phyloP scores from a whole-genome alignment of 2,888 invertebrate species.

The Phengaris arion region DNA sequence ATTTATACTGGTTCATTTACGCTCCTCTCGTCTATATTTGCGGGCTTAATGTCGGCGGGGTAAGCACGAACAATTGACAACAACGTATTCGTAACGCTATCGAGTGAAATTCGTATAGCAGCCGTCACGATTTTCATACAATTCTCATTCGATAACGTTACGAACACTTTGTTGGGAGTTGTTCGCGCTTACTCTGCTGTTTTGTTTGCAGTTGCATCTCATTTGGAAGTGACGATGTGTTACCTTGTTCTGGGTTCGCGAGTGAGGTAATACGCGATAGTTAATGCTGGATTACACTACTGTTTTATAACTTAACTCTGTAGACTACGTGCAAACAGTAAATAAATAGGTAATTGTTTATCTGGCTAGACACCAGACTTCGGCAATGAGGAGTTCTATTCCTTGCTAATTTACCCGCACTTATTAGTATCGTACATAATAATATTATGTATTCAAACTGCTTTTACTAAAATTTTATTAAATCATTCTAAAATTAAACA shows the following conservation, averaged over 20 bases:
- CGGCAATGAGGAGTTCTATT: background rate
- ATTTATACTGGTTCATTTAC: background rate
- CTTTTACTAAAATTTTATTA: no score
- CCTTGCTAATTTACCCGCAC: background rate
- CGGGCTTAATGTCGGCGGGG: background rate
- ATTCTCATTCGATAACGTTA: no score
- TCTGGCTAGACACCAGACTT: background rate
- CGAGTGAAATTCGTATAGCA: no score
- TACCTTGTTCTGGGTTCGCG: conserved; percentile 26
- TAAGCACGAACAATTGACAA: no score
- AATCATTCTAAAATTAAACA: no score
- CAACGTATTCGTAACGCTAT: no score
- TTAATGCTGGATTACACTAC: background rate
- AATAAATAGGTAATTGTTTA: background rate
- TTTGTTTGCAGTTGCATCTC: conserved; percentile 23
- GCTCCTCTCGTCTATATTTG: background rate
- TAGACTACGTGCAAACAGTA: background rate
- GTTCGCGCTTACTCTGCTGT: background rate
- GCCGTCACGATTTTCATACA: no score
- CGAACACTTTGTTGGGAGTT: no score
- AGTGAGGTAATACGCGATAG: conserved; percentile 18
- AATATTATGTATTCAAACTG: no score
- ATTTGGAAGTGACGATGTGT: conserved; percentile 16
- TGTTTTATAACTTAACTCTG: background rate
- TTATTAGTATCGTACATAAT: background rate